A percentile compares a stretch with the other conserved stretches of the same genome.
Evolutionary conservation across 2,888 invertebrate species (phyloP).

Genomic region (Idaea dimidiata): DNA sequence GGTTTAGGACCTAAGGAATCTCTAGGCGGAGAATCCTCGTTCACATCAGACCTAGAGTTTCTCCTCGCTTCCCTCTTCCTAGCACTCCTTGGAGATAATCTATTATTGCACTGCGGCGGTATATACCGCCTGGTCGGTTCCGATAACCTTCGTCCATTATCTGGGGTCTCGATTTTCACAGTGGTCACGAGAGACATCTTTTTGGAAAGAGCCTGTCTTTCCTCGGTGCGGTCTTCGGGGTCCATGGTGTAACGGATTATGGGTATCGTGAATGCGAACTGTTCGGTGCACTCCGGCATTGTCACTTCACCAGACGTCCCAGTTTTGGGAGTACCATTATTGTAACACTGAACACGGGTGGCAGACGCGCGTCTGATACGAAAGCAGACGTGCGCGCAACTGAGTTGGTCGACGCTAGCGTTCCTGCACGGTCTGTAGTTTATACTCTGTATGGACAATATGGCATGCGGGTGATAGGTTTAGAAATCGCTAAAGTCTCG

Average conservation of each 20-base stretch:
- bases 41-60: conserved; percentile 57
- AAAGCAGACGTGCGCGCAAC: conserved; percentile 21
- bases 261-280: conserved; percentile 69
- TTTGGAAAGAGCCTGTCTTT: conserved; percentile 61
- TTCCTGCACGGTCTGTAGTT: conserved; percentile 4
- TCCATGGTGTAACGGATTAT: conserved; percentile 76
- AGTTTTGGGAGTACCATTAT: conserved; percentile 26
- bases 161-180: conserved; percentile 73
- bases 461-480: conserved; percentile 41
- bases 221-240: conserved; percentile 58
- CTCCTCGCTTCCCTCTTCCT: conserved; percentile 64
- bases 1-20: conserved; percentile 63
- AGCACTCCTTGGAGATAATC: conserved; percentile 69
- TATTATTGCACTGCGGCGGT: conserved; percentile 73
- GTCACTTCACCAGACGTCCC: conserved; percentile 48
- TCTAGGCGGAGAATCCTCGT: conserved; percentile 50
- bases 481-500: conserved; percentile 40
- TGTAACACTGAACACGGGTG: conserved; percentile 15
- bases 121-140: conserved; percentile 70
- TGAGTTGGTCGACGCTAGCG: conserved; percentile 6
- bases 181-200: conserved; percentile 71
- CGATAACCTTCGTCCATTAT: conserved; percentile 61
- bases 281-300: conserved; percentile 76
- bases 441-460: conserved; percentile 2
- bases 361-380: conserved; percentile 21